phyloP scores from a whole-genome alignment of 2,797 vertebrate species.

The Semaprochilodus insignis region DNA sequence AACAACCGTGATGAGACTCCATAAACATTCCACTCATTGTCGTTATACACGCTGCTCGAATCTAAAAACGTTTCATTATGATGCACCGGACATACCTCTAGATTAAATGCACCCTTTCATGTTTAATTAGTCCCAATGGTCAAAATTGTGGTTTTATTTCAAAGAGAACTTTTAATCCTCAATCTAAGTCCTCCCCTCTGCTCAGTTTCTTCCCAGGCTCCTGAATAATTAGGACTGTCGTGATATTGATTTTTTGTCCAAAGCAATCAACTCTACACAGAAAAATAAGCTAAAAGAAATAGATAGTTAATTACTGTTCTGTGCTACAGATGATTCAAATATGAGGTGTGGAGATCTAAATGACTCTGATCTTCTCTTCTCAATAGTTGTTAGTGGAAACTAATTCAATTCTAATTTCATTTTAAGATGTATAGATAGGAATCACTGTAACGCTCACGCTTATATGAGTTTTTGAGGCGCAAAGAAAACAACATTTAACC shows the following conservation, averaged over 20 bases:
- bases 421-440: not conserved
- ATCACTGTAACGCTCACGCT: not conserved
- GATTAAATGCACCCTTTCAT: not conserved
- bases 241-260: conserved; percentile 1
- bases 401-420: not conserved
- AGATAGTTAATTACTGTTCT: not conserved
- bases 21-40: not conserved
- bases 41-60: not conserved
- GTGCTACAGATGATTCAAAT: not conserved
- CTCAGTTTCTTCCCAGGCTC: not conserved
- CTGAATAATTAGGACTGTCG: not conserved
- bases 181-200: not conserved
- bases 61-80: not conserved
- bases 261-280: not conserved
- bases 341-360: not conserved
- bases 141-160: not conserved
- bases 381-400: too few relatives aligned
- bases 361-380: too few relatives aligned
- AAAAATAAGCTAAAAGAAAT: not conserved
- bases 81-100: not conserved
- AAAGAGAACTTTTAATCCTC: not conserved
- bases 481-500: not conserved
- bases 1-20: not conserved
- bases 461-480: not conserved
- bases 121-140: not conserved